Evolutionary conservation across 2,888 invertebrate species (phyloP).

Genomic region (Meliscaeva auricollis): DNA sequence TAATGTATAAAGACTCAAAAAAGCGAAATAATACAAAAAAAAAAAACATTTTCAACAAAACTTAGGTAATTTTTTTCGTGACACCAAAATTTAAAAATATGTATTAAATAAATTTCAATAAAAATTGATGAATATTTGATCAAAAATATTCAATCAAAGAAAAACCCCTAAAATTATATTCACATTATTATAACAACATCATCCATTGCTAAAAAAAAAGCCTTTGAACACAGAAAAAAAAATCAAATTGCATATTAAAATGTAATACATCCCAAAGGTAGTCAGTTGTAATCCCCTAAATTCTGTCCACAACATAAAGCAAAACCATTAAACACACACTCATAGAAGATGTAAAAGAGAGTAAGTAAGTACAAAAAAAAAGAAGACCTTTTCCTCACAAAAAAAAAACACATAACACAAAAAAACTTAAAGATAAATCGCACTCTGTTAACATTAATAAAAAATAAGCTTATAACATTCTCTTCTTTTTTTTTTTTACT

Average conservation of each 20-base stretch:
- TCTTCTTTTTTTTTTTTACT: not conserved
- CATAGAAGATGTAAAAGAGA: not conserved
- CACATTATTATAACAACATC: too few relatives aligned
- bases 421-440: slow-evolving; percentile 58
- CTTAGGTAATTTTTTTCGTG: too few relatives aligned
- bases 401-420: too few relatives aligned
- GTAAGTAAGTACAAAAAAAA: not conserved
- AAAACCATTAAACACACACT: slow-evolving; percentile 40
- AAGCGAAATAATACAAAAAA: too few relatives aligned
- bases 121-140: too few relatives aligned
- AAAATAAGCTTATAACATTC: slow-evolving; percentile 26
- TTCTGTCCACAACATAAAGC: slow-evolving; percentile 22
- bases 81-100: too few relatives aligned
- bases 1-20: too few relatives aligned
- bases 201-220: not conserved
- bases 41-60: too few relatives aligned
- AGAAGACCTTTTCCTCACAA: too few relatives aligned
- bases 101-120: too few relatives aligned
- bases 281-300: not conserved
- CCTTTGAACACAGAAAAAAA: not conserved
- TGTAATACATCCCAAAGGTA: slow-evolving; percentile 28
- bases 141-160: too few relatives aligned
- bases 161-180: too few relatives aligned
- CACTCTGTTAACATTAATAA: slow-evolving; percentile 53
- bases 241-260: slow-evolving; percentile 28